Evolutionary conservation across 2,888 invertebrate species (phyloP).

Genomic region (Miltochrista miniata): DNA sequence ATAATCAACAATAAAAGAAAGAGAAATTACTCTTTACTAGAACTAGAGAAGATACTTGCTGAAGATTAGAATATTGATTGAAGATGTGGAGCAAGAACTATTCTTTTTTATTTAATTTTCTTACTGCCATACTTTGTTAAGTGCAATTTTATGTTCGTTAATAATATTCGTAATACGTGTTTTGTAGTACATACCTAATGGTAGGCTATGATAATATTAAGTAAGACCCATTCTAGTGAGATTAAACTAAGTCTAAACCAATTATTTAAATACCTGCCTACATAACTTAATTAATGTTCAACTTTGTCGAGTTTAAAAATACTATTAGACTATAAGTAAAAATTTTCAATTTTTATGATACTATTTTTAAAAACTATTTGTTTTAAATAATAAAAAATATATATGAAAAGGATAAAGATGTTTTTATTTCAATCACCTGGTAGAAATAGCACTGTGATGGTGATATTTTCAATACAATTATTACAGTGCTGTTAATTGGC

Average conservation of each 20-base stretch:
- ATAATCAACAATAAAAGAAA: constrained; percentile 15
- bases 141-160: neutral
- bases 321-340: neutral
- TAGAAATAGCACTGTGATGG: too few relatives aligned
- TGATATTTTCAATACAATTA: neutral
- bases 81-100: neutral
- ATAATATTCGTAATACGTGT: too few relatives aligned
- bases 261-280: neutral
- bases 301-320: neutral
- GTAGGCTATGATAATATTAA: neutral
- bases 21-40: constrained; percentile 13
- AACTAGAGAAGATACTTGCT: constrained; percentile 11
- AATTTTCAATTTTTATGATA: too few relatives aligned
- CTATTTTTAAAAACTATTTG: too few relatives aligned
- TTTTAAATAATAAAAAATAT: neutral
- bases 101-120: neutral
- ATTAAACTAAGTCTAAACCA: neutral
- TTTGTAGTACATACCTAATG: too few relatives aligned
- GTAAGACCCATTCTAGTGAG: neutral
- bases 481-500: constrained; percentile 2
- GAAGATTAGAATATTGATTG: constrained; percentile 12
- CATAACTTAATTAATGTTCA: neutral
- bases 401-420: too few relatives aligned
- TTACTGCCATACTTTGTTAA: neutral
- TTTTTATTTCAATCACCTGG: too few relatives aligned